These are phyloP conservation scores for Pholis gunnellus DNA, from an alignment of 2,113 vertebrate genomes.

Conservation along the genomic window DNA sequence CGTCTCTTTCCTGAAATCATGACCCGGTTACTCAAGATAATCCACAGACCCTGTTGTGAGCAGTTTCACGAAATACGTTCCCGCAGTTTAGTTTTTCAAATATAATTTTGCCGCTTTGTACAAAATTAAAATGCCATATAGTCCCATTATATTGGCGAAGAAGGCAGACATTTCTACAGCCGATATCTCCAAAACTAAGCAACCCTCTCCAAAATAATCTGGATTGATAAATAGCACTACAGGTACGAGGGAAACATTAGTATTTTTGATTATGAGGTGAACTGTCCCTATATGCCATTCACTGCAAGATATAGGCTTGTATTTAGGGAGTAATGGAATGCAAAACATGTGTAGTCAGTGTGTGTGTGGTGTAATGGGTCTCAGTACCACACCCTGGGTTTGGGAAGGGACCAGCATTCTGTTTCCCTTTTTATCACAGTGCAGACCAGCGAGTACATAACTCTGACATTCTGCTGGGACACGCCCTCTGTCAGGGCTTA, in stretches of 20 bases:
- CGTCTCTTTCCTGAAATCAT: not conserved
- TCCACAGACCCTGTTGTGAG: not conserved
- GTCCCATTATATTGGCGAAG: too few species aligned
- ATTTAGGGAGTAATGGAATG: constrained; percentile 63
- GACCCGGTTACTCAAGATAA: not conserved
- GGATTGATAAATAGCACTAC: not conserved
- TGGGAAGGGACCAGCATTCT: constrained; percentile 65
- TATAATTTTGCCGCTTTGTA: not conserved
- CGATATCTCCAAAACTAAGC: not conserved
- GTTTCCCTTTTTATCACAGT: constrained; percentile 75
- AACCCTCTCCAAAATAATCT: not conserved
- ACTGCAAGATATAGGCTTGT: constrained; percentile 37
- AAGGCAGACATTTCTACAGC: not conserved
- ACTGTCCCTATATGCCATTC: constrained; percentile 20
- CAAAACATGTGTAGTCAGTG: constrained; percentile 62
- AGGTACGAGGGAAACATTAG: not conserved
- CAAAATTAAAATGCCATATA: not conserved
- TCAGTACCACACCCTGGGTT: constrained; percentile 74
- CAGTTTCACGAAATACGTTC: not conserved
- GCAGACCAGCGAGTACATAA: constrained; percentile 63
- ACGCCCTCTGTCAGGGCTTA: constrained; percentile 65
- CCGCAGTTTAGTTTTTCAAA: not conserved
- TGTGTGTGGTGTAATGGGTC: constrained; percentile 55
- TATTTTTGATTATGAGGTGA: not conserved
- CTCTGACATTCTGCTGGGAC: constrained; percentile 70